Percentiles rank a stretch among this genome's conserved stretches.
Conservation (phyloP, 2,888 invertebrate genomes). For the Sthenelais limicola region DNA sequence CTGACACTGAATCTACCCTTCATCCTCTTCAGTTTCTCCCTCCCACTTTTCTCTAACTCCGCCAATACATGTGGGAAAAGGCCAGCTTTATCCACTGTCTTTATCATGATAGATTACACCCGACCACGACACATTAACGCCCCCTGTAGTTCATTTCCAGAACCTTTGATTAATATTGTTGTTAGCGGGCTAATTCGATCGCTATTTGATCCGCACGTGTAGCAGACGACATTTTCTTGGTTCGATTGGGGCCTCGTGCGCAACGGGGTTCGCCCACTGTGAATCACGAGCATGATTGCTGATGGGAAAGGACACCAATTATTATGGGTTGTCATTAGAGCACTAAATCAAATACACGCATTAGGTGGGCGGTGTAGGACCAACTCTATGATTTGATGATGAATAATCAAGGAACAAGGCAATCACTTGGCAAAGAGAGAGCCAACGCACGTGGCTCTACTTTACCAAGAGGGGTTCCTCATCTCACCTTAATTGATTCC, state of each 20-base stretch:
- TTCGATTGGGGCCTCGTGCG: constrained; percentile 16
- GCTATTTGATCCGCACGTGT: constrained; percentile 28
- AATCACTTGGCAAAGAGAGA: too few species aligned
- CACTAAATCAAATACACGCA: constrained; percentile 33
- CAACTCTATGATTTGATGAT: background rate
- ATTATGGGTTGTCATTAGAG: constrained; percentile 18
- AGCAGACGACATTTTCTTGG: constrained; percentile 17
- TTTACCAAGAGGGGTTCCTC: too few species aligned
- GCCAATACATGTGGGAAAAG: constrained; percentile 30
- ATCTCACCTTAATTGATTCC: too few species aligned
- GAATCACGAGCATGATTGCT: constrained; percentile 20
- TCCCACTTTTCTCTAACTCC: too few species aligned
- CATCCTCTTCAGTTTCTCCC: too few species aligned
- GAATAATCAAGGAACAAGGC: background rate
- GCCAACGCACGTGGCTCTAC: too few species aligned
- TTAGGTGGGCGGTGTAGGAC: constrained; percentile 9
- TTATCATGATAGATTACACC: constrained; percentile 30
- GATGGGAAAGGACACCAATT: constrained; percentile 30
- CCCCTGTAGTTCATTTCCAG: constrained; percentile 20
- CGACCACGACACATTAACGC: constrained; percentile 36
- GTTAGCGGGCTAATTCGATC: constrained; percentile 34
- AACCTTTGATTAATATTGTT: constrained; percentile 36
- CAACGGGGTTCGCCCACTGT: constrained; percentile 24
- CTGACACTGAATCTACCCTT: too few species aligned
- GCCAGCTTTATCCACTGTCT: constrained; percentile 10